A percentile compares a stretch with the other conserved stretches of the same genome.
Evolutionary conservation across 2,888 invertebrate genomes (phyloP).

Genomic region (Ecliptopera silaceata): DNA sequence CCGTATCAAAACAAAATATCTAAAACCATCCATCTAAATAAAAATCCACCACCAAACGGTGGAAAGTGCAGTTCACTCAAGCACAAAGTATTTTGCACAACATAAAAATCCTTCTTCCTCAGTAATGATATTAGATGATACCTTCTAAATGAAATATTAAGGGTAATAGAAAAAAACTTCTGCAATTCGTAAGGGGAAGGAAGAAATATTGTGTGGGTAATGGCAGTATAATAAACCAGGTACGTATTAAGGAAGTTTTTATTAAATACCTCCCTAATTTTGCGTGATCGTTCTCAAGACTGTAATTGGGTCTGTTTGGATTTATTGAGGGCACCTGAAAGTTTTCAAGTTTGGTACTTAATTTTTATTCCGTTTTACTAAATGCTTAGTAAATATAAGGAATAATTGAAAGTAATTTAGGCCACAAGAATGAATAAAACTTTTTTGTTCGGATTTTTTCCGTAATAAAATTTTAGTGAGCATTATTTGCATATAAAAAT

Average conservation of each 20-base stretch:
- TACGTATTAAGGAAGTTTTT: constrained; percentile 38
- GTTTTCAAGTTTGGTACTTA: constrained; percentile 1
- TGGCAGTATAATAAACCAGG: constrained; percentile 37
- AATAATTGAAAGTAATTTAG: too few relatives aligned
- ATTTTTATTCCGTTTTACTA: background rate
- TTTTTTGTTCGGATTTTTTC: too few relatives aligned
- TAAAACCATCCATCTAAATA: too few relatives aligned
- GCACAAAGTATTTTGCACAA: constrained; percentile 30
- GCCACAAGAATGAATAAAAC: too few relatives aligned
- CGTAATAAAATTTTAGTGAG: too few relatives aligned
- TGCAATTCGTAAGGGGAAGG: constrained; percentile 34
- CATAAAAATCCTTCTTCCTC: constrained; percentile 36
- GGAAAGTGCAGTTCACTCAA: background rate
- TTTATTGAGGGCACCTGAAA: constrained; percentile 26
- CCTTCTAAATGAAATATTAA: constrained; percentile 43
- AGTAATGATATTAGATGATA: constrained; percentile 43
- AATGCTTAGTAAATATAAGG: too few relatives aligned
- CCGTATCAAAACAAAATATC: too few relatives aligned
- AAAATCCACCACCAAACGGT: background rate
- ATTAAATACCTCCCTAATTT: constrained; percentile 39
- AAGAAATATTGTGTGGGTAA: constrained; percentile 30
- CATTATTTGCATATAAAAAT: too few relatives aligned
- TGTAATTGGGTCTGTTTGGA: constrained; percentile 33
- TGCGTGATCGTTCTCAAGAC: constrained; percentile 28
- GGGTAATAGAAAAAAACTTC: constrained; percentile 45